phyloP scores from a whole-genome alignment of 1,140 invertebrate species.

The Drosophila gunungcola region DNA sequence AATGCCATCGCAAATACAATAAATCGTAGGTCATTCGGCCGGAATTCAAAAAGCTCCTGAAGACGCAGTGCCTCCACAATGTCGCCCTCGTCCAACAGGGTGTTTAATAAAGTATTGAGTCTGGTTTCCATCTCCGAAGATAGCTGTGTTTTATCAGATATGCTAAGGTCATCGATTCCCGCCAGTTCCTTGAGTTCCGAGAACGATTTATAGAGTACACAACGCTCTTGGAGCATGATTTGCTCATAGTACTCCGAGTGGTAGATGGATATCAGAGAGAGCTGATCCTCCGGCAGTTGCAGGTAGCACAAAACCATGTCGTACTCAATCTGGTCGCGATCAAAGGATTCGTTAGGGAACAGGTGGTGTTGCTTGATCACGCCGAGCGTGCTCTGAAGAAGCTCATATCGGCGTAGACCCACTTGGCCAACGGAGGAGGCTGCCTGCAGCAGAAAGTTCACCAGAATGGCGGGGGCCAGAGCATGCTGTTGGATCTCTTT shows the following conservation, averaged over 20 bases:
- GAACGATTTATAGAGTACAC: slow-evolving; percentile 81
- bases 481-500: slow-evolving; percentile 66
- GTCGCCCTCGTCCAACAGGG: slow-evolving; percentile 82
- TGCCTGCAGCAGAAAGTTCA: slow-evolving; percentile 76
- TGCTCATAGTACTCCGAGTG: slow-evolving; percentile 83
- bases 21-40: slow-evolving; percentile 85
- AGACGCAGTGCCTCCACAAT: slow-evolving; percentile 85
- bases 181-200: slow-evolving; percentile 80
- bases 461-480: slow-evolving; percentile 69
- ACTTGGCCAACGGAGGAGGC: slow-evolving; percentile 19
- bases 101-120: slow-evolving; percentile 69
- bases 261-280: slow-evolving; percentile 43
- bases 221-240: slow-evolving; percentile 77
- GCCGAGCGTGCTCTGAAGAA: slow-evolving; percentile 66
- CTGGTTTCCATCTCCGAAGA: slow-evolving; percentile 54
- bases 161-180: slow-evolving; percentile 79
- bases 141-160: slow-evolving; percentile 49
- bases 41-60: slow-evolving; percentile 85
- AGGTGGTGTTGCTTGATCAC: slow-evolving; percentile 80
- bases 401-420: slow-evolving; percentile 56
- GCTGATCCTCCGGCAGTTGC: slow-evolving; percentile 39
- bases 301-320: slow-evolving; percentile 78
- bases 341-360: slow-evolving; percentile 80
- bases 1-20: slow-evolving; percentile 85
- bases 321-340: slow-evolving; percentile 82